These are phyloP conservation scores for Chromobotia macracanthus DNA, from an alignment of 2,797 vertebrate genomes.

Conservation along the genomic window DNA sequence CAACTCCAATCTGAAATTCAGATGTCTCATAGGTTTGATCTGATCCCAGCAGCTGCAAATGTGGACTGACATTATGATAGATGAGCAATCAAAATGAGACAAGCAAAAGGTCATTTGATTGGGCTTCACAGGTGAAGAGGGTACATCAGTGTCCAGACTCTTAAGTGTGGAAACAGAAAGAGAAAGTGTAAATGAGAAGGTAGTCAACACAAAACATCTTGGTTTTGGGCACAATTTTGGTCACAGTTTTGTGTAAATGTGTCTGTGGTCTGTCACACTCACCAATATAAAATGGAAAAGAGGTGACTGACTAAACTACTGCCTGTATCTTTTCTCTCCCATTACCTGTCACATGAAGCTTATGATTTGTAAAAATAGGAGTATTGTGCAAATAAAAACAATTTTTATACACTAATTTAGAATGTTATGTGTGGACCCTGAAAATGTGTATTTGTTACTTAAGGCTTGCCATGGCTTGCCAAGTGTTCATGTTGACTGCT, in stretches of 20 bases:
- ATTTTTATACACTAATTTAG: too few species aligned
- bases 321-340: not conserved
- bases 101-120: not conserved
- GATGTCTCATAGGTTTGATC: conserved; percentile 63
- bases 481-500: too few species aligned
- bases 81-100: conserved; percentile 43
- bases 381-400: too few species aligned
- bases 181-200: not conserved
- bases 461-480: too few species aligned
- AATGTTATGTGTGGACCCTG: too few species aligned
- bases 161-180: not conserved
- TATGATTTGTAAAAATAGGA: too few species aligned
- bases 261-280: not conserved
- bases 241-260: not conserved
- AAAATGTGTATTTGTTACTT: too few species aligned
- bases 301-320: not conserved
- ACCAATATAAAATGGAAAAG: not conserved
- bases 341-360: not conserved
- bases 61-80: conserved; percentile 55
- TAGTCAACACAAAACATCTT: not conserved
- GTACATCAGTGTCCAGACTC: not conserved
- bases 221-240: not conserved
- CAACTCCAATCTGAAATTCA: conserved; percentile 62
- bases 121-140: not conserved
- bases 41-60: conserved; percentile 54